Evolutionary conservation across 2,888 invertebrate species (phyloP), one percentile per base, ranked within the genome.

Genomic region (Phytoseiulus persimilis): DNA sequence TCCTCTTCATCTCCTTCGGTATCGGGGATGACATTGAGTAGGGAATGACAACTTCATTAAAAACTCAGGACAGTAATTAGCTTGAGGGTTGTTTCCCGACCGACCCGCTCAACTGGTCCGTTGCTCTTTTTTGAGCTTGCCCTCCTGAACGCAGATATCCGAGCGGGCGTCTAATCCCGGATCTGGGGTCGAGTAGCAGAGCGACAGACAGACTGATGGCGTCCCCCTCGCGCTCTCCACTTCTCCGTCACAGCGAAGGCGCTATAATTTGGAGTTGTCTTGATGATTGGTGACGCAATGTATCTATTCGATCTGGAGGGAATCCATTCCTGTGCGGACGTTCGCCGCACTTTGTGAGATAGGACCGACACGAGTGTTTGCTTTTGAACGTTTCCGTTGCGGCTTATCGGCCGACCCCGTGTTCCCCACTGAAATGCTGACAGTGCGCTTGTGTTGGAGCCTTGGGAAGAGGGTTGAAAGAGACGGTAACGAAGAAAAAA

Each of bases 31-130:
- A 65, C 65, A 65, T 65, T 65, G 65, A 65, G 65, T 28, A 65
- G 65, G 65, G 65, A 46, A 65, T 65, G 65, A 65, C 65, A 65
- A 65, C 65, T 65, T 65, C 65, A 65, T 65, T 65, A 65, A 65
- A 65, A 65, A 65, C 65, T 65, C 65, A 65, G 18, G 65, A 65
- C 65, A 65, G 65, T 65, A 65, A 65, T 65, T 65, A 65, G 65
- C 65, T 65, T 23, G 65, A 65, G 65, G 65, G 65, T 65, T 65
- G 14, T 65, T 23, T 23, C 23, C 65, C 18, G n/a, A n/a, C n/a
- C 23, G 28, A 28, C 65, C 28, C 65, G 65, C 65, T 65, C 65
- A 65, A 65, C 65, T 65, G 2, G 65, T 23, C 65, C 11, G 65
- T 65, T 65, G 65, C 65, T 14, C 65, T 65, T 65, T 65, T 65